phyloP scores from a whole-genome alignment of 2,113 vertebrate species.

The Colistium nudipinnis region DNA sequence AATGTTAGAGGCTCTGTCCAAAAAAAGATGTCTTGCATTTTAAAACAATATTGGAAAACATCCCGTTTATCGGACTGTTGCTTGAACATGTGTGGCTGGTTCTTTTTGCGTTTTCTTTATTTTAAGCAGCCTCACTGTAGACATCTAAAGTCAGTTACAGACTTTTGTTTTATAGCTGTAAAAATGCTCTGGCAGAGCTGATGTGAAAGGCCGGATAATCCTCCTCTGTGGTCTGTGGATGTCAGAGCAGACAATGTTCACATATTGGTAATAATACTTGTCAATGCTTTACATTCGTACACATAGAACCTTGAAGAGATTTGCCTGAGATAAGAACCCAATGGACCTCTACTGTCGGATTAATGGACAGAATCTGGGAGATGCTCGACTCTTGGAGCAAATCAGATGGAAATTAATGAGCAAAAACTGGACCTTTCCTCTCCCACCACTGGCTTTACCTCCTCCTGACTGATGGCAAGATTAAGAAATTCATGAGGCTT shows the following conservation, averaged over 20 bases:
- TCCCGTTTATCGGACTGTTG: too few relatives aligned
- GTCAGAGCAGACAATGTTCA: not conserved
- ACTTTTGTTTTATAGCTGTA: too few relatives aligned
- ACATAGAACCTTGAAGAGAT: conserved; percentile 21
- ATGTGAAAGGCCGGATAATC: too few relatives aligned
- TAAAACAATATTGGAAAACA: too few relatives aligned
- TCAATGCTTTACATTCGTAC: not conserved
- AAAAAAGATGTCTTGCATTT: too few relatives aligned
- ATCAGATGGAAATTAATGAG: conserved; percentile 81
- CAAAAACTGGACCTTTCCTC: conserved; percentile 71
- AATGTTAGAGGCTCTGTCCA: too few relatives aligned
- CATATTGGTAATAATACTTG: not conserved
- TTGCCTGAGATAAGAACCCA: conserved; percentile 42
- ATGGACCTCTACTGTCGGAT: conserved; percentile 72
- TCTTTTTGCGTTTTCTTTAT: too few relatives aligned
- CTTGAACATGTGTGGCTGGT: too few relatives aligned
- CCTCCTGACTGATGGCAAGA: conserved; percentile 78
- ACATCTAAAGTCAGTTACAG: too few relatives aligned
- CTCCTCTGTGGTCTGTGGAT: not conserved
- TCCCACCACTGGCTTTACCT: conserved; percentile 59
- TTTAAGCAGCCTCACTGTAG: too few relatives aligned
- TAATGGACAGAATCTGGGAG: conserved; percentile 78
- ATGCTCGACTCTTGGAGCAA: conserved; percentile 69
- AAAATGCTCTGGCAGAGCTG: too few relatives aligned
- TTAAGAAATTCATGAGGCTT: conserved; percentile 82